Evolutionary conservation across 2,888 invertebrate genomes (phyloP).

Genomic region (Ophion obscuratus): DNA sequence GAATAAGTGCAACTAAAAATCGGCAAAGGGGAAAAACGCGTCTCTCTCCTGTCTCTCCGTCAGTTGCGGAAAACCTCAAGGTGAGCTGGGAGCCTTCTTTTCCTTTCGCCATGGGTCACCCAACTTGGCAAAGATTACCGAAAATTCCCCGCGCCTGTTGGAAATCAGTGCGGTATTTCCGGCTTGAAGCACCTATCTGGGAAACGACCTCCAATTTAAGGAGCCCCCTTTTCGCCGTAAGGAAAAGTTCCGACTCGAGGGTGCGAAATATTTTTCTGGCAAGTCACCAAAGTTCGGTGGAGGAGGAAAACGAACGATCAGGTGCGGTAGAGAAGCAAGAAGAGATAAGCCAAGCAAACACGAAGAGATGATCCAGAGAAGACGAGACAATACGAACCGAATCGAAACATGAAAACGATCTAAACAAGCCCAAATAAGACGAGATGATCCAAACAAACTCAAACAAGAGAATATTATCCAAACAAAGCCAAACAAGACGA

Average conservation of each 20-base stretch:
- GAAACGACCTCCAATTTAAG: background rate
- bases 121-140: slow-evolving; percentile 16
- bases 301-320: slow-evolving; percentile 17
- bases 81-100: background rate
- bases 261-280: slow-evolving; percentile 47
- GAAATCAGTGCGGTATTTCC: slow-evolving; percentile 55
- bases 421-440: no score
- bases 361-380: no score
- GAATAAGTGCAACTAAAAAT: background rate
- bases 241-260: background rate
- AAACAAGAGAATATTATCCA: no score
- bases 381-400: no score
- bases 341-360: background rate
- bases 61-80: background rate
- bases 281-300: slow-evolving; percentile 20
- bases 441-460: no score
- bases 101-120: background rate
- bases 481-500: no score
- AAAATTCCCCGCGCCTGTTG: background rate
- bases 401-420: no score
- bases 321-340: background rate
- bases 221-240: background rate
- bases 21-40: background rate
- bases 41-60: no score
- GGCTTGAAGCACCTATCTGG: slow-evolving; percentile 33